Evolutionary conservation across 2,113 vertebrate genomes (phyloP).

Genomic region (Ctenomys sociabilis): DNA sequence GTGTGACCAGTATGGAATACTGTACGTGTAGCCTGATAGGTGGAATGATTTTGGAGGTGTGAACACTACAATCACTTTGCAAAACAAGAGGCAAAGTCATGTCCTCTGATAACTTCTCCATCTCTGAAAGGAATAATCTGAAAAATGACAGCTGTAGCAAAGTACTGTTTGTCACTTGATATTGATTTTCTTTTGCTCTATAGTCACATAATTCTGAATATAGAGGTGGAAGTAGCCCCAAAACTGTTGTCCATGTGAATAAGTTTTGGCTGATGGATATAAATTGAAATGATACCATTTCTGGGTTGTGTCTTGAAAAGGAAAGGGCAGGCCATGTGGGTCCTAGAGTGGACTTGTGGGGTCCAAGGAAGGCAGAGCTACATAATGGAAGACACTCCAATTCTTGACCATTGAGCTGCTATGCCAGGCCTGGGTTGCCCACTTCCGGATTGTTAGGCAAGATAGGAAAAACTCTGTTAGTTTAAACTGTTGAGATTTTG

Average conservation of each 20-base stretch:
- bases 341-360: not conserved
- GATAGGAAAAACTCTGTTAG: not conserved
- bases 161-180: not conserved
- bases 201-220: not conserved
- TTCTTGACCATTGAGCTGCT: not conserved
- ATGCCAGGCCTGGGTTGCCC: not conserved
- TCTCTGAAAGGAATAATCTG: not conserved
- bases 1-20: too few species aligned
- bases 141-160: not conserved
- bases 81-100: not conserved
- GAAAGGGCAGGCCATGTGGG: not conserved
- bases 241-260: not conserved
- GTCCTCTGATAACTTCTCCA: conserved; percentile 15
- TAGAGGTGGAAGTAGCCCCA: not conserved
- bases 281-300: not conserved
- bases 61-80: not conserved
- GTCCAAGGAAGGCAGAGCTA: not conserved
- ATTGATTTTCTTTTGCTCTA: not conserved
- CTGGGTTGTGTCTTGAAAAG: not conserved
- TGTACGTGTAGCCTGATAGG: not conserved
- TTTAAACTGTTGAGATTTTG: not conserved
- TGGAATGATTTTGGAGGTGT: not conserved
- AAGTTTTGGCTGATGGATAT: not conserved
- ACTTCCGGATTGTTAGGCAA: not conserved
- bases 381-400: not conserved